Evolutionary conservation across 1,140 invertebrate genomes (phyloP).

Genomic region (Rhysida immarginata): DNA sequence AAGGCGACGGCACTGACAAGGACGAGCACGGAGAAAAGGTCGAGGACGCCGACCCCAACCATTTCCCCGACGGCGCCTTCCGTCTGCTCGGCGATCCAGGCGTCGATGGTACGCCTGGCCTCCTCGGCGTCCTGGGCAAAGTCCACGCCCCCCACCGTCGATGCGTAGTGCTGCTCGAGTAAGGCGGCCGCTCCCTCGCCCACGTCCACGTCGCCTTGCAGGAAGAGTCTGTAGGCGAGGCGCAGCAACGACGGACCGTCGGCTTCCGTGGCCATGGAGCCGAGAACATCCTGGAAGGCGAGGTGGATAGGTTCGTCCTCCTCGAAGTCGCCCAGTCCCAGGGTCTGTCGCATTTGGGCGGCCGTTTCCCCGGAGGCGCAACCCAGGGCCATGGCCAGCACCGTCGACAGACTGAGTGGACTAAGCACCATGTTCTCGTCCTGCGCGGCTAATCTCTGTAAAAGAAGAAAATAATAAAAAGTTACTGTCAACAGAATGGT

Average conservation of each 20-base stretch:
- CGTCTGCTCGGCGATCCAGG: conserved; percentile 52
- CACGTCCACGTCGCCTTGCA: not conserved
- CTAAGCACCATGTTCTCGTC: conserved; percentile 24
- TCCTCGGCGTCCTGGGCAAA: conserved; percentile 42
- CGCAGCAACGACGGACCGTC: not conserved
- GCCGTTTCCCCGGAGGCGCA: conserved; percentile 13
- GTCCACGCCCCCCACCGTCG: conserved; percentile 46
- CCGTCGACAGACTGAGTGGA: conserved; percentile 14
- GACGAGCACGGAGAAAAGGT: conserved; percentile 32
- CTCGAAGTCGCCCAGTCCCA: conserved; percentile 17
- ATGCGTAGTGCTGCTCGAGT: conserved; percentile 40
- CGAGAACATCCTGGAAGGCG: not conserved
- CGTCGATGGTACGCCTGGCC: conserved; percentile 43
- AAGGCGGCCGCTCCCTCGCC: not conserved
- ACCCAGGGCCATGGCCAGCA: conserved; percentile 12
- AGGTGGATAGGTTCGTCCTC: conserved; percentile 3
- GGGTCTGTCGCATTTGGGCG: conserved; percentile 9
- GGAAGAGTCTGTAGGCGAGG: not conserved
- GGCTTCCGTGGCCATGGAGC: conserved; percentile 1
- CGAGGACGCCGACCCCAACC: conserved; percentile 17
- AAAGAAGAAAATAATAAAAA: too few relatives aligned
- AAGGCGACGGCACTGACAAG: conserved; percentile 69
- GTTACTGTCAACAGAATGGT: too few relatives aligned
- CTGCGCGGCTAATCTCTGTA: not conserved
- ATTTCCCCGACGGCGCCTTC: conserved; percentile 49